Base-by-base conservation (phyloP, 2,113 vertebrate species). In the Romanogobio albipinnatus region DNA sequence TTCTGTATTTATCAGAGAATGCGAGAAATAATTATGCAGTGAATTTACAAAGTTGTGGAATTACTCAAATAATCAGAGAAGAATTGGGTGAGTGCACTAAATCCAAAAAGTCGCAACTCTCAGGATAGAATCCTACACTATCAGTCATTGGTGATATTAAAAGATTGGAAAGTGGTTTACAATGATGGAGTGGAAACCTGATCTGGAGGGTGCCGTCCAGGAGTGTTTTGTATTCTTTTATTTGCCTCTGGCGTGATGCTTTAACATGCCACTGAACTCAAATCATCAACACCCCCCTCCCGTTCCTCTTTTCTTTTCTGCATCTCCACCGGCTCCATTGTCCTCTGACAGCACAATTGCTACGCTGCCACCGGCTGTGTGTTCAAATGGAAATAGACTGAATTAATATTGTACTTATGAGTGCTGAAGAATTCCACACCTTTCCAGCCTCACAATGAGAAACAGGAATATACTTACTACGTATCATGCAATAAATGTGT, bases 311-410 rank as follows among this genome's bases (percentile, higher is more conserved):
- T 49, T 68, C 58, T 78, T 76, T 82, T 78, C 62, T 45, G 81
- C 66, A 61, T 43, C 80, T 78, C 71, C 33, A 58, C 86, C 22
- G 76, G 66, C 51, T n/a, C 68, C 79, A 85, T 88, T 86, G 82
- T 87, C 73, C 58, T 78, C 36, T 84, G 88, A 85, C 82, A 78
- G 82, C 82, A 84, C 81, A 68, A 88, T 88, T 84, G 78, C 82
- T 82, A 49, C 9, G 26, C 66, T 80, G 76, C 58, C 39, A 76
- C 64, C 24, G 73, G 64, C 47, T 59, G 61, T 15, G 62, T 58
- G 83, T 81, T 83, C 61, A 86, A 83, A 80, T 81, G 36, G 79
- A 88, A 86, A 74, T 75, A 64, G 76, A 43, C 47, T 76, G 81
- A 64, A 86, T 85, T 85, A 89, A 77, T 84, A 82, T 64, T 22